These are phyloP conservation scores for Polydrusus cervinus DNA, from an alignment of 2,888 invertebrate species.

Conservation along the genomic window DNA sequence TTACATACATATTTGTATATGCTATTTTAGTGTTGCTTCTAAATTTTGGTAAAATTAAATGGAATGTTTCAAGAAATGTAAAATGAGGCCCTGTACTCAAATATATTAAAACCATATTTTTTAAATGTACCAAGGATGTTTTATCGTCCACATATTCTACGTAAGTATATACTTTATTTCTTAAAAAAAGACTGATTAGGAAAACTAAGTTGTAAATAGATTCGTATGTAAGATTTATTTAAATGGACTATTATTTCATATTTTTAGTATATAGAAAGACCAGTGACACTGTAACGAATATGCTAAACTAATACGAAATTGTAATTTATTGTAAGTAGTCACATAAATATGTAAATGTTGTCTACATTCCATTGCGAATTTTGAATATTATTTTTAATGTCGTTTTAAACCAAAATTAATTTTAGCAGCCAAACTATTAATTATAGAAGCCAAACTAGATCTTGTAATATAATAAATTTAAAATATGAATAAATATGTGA, in stretches of 20 bases:
- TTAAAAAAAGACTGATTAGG: conserved; percentile 42
- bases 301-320: not conserved
- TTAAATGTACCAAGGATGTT: not conserved
- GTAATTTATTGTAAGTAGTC: not conserved
- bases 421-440: conserved; percentile 11
- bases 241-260: conserved; percentile 5
- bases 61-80: too few species aligned
- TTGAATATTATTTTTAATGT: not conserved
- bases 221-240: conserved; percentile 23
- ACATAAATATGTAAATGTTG: conserved; percentile 15
- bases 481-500: not conserved
- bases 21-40: too few species aligned
- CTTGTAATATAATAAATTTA: conserved; percentile 3
- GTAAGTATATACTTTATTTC: not conserved
- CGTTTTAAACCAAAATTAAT: conserved; percentile 14
- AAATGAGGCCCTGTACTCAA: too few species aligned
- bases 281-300: not conserved
- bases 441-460: conserved; percentile 11
- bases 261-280: not conserved
- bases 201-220: conserved; percentile 7
- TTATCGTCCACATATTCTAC: not conserved
- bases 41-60: too few species aligned
- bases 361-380: conserved; percentile 9
- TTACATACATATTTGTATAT: too few species aligned
- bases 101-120: not conserved